Evolutionary conservation across 2,113 vertebrate genomes (phyloP).

Genomic region (Orientallactaga bullata): DNA sequence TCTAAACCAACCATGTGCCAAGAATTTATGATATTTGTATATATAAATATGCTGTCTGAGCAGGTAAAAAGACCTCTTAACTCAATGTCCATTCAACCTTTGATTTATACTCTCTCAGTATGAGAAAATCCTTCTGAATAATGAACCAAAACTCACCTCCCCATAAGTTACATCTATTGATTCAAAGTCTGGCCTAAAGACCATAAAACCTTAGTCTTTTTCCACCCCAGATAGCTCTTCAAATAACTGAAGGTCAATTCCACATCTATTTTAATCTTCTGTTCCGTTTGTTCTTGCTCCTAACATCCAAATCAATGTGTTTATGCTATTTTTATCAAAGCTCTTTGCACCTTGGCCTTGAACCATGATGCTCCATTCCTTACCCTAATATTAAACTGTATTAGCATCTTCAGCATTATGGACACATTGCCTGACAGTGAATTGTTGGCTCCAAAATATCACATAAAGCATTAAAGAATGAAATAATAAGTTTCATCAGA

Average conservation of each 20-base stretch:
- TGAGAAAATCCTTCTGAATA: conserved; percentile 41
- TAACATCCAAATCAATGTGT: not conserved
- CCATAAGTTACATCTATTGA: not conserved
- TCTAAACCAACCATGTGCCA: not conserved
- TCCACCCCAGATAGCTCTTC: not conserved
- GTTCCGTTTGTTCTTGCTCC: conserved; percentile 29
- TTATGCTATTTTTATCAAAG: not conserved
- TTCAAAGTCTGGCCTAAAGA: conserved; percentile 9
- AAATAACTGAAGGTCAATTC: conserved; percentile 14
- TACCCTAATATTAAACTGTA: not conserved
- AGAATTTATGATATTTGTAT: not conserved
- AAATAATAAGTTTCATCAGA: conserved; percentile 21
- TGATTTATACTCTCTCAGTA: not conserved
- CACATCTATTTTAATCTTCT: conserved; percentile 31
- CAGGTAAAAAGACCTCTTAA: not conserved
- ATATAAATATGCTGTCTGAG: not conserved
- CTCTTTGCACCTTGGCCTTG: not conserved
- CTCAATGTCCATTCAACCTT: not conserved
- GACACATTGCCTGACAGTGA: not conserved
- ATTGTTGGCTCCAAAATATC: not conserved
- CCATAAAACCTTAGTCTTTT: not conserved
- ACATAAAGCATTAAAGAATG: not conserved
- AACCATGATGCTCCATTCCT: not conserved
- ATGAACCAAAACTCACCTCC: conserved; percentile 25
- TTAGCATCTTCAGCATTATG: not conserved